Evolutionary conservation across 2,797 vertebrate genomes (phyloP), one percentile per base, ranked within the genome.

Genomic region (Nyctibius grandis): DNA sequence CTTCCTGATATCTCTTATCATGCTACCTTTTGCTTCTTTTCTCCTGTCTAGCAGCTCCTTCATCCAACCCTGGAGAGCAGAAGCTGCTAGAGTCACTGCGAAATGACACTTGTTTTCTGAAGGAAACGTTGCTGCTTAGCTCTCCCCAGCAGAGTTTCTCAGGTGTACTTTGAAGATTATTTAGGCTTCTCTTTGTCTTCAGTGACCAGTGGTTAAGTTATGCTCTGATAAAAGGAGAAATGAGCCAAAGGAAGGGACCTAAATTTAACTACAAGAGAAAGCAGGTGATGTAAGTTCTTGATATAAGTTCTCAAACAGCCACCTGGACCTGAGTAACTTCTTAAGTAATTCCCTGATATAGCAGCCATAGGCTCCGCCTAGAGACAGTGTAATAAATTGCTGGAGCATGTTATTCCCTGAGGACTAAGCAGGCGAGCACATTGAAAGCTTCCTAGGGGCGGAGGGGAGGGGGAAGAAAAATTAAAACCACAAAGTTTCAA

Each of bases 261-360:
- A 96, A 89, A 93, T 95, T 88, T 86, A 96, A 89, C 83, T 85
- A 75, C 47, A 90, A 77, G 70, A 72, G 36, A 95, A 88, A 92
- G 68, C 45, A 88, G 68, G 60, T 93, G 93, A 96, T 95, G 75
- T 85, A 94, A 96, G 92, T 83, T 95, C 91, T 81, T 94, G 80
- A 95, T 82, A 51, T 86, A 96, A 93, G 91, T 93, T 90, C 72
- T 79, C 51, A 64, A 93, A 85, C 26, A 73, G 88, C 85, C 94
- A 95, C 93, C 90, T 94, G 94, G 90, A 95, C 90, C 94, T 79
- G 47, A 95, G 80, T 79, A 94, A 91, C 67, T 96, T 89, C 83
- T 95, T 88, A 95, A 91, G 83, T 95, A 96, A 95, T 94, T 96
- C 80, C 64, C 83, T 91, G 88, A 94, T 93, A 91, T 44, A 93